Evolutionary conservation across 2,888 invertebrate species (phyloP).

Genomic region (Meghimatium bilineatum): DNA sequence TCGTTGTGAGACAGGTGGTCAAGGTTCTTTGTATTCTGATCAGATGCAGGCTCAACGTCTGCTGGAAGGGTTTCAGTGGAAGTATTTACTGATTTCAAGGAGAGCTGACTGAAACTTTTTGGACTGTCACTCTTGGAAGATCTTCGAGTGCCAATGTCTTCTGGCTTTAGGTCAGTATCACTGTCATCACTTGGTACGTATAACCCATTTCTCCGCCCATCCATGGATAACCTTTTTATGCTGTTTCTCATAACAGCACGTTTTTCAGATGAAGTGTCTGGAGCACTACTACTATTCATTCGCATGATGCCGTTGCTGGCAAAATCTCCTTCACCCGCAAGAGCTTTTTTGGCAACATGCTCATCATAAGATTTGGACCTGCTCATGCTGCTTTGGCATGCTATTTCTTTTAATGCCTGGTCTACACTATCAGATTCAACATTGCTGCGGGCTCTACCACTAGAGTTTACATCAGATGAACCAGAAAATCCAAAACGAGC

Average conservation of each 20-base stretch:
- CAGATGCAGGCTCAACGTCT: conserved; percentile 64
- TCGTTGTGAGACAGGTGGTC: conserved; percentile 6
- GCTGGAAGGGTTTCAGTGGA: conserved; percentile 71
- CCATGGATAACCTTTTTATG: conserved; percentile 60
- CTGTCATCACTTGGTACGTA: conserved; percentile 68
- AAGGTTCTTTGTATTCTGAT: conserved; percentile 59
- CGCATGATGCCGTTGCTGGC: conserved; percentile 43
- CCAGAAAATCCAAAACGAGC: conserved; percentile 69
- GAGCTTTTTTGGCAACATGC: conserved; percentile 64
- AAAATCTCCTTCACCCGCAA: conserved; percentile 57
- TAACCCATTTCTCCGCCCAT: conserved; percentile 64
- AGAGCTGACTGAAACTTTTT: conserved; percentile 64
- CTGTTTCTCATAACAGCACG: conserved; percentile 58
- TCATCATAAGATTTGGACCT: conserved; percentile 72
- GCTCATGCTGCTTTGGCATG: conserved; percentile 65
- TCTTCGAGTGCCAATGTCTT: conserved; percentile 58
- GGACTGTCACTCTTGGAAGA: conserved; percentile 68
- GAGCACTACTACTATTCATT: conserved; percentile 53
- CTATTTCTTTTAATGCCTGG: conserved; percentile 64
- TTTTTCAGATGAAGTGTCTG: conserved; percentile 52
- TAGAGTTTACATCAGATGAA: conserved; percentile 54
- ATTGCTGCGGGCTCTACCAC: conserved; percentile 66
- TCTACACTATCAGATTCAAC: conserved; percentile 69
- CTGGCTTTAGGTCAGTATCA: conserved; percentile 62
- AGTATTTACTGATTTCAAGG: conserved; percentile 69